Conservation (phyloP, 2,888 invertebrate genomes). For the Icerya purchasi region DNA sequence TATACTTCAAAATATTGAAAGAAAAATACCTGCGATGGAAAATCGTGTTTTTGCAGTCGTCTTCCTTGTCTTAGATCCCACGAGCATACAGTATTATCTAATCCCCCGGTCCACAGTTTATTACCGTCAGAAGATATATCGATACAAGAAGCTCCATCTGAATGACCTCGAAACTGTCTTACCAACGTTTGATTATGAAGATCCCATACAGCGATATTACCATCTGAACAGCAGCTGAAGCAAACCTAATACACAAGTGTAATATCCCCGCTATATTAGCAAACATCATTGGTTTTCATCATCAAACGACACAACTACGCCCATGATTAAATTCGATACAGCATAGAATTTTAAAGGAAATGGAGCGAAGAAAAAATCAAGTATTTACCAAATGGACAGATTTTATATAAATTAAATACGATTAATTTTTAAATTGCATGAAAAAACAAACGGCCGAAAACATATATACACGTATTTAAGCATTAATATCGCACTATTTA, state of each 20-base stretch:
- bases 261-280: too few species aligned
- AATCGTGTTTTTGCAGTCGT: slow-evolving; percentile 81
- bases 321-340: too few species aligned
- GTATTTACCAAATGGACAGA: not conserved
- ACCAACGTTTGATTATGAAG: slow-evolving; percentile 79
- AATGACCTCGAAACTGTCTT: slow-evolving; percentile 69
- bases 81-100: slow-evolving; percentile 80
- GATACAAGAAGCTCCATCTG: slow-evolving; percentile 87
- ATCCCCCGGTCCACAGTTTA: slow-evolving; percentile 84
- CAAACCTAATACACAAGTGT: slow-evolving; percentile 44
- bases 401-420: too few species aligned
- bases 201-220: slow-evolving; percentile 93
- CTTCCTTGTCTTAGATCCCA: slow-evolving; percentile 86
- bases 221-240: slow-evolving; percentile 94
- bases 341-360: not conserved
- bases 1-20: too few species aligned
- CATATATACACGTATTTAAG: too few species aligned
- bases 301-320: too few species aligned
- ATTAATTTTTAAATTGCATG: too few species aligned
- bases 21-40: slow-evolving; percentile 49
- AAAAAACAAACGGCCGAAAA: too few species aligned
- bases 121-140: slow-evolving; percentile 85
- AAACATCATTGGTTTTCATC: too few species aligned
- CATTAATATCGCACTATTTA: too few species aligned
- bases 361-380: not conserved